These are phyloP conservation scores for Cyrtonyx montezumae DNA, from an alignment of 2,113 vertebrate genomes.

Conservation along the genomic window DNA sequence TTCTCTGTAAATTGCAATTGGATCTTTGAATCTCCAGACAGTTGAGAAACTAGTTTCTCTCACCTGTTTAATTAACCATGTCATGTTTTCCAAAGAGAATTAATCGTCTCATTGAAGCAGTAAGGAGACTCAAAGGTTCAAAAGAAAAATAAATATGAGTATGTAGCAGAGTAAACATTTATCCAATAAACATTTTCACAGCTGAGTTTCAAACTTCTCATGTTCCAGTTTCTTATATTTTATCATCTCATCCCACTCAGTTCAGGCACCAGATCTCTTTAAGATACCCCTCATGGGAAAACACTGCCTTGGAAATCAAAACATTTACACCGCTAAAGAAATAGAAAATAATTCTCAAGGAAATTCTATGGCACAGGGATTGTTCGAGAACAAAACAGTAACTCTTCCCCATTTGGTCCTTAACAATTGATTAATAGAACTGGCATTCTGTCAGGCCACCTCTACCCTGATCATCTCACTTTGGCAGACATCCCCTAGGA, in stretches of 20 bases:
- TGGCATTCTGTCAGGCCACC: neutral
- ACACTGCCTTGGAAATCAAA: constrained; percentile 61
- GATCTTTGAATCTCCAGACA: constrained; percentile 46
- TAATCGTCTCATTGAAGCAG: constrained; percentile 43
- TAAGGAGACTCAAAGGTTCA: constrained; percentile 46
- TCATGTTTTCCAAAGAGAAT: constrained; percentile 63
- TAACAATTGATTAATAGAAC: neutral
- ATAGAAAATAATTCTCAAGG: constrained; percentile 51
- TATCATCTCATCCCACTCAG: constrained; percentile 65
- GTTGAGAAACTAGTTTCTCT: constrained; percentile 55
- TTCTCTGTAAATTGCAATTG: constrained; percentile 24
- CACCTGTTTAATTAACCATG: constrained; percentile 65
- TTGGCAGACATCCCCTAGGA: constrained; percentile 7
- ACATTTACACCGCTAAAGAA: constrained; percentile 20
- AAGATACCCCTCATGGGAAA: constrained; percentile 58
- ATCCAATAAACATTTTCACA: constrained; percentile 68
- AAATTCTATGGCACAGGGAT: neutral
- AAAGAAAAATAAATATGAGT: constrained; percentile 52
- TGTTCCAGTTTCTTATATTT: constrained; percentile 64
- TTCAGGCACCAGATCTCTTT: constrained; percentile 53
- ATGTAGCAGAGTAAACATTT: constrained; percentile 38
- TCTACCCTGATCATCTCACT: neutral
- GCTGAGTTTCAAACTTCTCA: constrained; percentile 69
- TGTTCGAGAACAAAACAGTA: neutral
- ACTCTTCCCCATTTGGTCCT: neutral